These are phyloP conservation scores for Drosophila albomicans DNA, from an alignment of 1,140 invertebrate genomes.

Conservation along the genomic window DNA sequence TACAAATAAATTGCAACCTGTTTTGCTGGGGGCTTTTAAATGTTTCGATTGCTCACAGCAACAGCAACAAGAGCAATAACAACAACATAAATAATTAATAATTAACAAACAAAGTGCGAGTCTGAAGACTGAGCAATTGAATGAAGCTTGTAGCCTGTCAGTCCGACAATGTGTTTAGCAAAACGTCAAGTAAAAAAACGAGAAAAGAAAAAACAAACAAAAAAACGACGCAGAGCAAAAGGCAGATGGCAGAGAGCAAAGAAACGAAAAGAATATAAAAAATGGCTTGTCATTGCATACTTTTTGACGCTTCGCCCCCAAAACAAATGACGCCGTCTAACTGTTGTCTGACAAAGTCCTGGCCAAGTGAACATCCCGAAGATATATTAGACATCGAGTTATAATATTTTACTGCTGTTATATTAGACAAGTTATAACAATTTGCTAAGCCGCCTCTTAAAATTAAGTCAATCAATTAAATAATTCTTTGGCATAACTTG, in stretches of 20 bases:
- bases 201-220: slow-evolving; percentile 7
- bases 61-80: slow-evolving; percentile 13
- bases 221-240: neutral
- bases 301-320: slow-evolving; percentile 32
- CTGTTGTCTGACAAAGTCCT: slow-evolving; percentile 47
- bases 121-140: slow-evolving; percentile 61
- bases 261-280: slow-evolving; percentile 30
- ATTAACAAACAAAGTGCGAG: slow-evolving; percentile 40
- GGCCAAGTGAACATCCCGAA: neutral
- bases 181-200: slow-evolving; percentile 21
- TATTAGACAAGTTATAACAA: no score
- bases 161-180: slow-evolving; percentile 71
- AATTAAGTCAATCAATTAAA: no score
- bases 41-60: slow-evolving; percentile 18
- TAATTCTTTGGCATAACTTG: no score
- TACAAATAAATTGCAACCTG: slow-evolving; percentile 52
- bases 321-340: slow-evolving; percentile 64
- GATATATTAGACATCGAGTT: no score
- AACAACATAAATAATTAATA: slow-evolving; percentile 57
- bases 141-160: slow-evolving; percentile 74
- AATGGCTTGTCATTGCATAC: slow-evolving; percentile 51
- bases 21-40: slow-evolving; percentile 36
- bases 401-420: no score
- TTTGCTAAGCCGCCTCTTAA: no score
- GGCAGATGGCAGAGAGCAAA: slow-evolving; percentile 4